A percentile compares a stretch with the other conserved stretches of the same genome.
Evolutionary conservation across 1,140 invertebrate species (phyloP).

Genomic region (Armadillidium nasatum): DNA sequence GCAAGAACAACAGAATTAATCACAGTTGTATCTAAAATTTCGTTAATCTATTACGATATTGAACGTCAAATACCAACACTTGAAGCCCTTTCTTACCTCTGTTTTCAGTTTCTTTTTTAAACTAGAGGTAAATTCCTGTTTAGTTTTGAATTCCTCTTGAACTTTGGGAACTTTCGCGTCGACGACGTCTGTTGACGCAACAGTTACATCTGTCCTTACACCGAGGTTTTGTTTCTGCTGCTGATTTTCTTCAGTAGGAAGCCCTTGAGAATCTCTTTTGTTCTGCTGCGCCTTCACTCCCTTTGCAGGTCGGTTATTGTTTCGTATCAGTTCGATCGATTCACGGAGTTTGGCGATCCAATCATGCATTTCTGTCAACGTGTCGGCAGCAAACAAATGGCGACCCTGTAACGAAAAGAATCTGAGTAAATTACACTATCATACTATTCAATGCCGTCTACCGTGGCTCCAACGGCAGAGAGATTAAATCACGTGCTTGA

Average conservation of each 20-base stretch:
- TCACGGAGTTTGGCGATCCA: background rate
- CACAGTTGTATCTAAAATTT: no score
- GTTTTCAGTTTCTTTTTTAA: background rate
- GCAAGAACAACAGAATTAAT: no score
- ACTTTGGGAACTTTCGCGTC: no score
- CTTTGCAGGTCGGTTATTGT: background rate
- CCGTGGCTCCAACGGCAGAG: no score
- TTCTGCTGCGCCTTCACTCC: background rate
- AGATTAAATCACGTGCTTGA: no score
- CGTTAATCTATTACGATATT: no score
- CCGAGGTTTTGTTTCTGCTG: background rate
- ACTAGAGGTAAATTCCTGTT: background rate
- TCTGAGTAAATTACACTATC: no score
- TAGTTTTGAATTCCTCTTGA: background rate
- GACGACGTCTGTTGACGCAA: no score
- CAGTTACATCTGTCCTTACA: background rate
- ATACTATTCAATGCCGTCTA: no score
- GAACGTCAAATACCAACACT: no score
- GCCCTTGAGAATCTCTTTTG: background rate
- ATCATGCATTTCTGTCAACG: background rate
- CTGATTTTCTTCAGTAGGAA: background rate
- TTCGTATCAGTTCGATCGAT: background rate
- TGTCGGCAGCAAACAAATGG: constrained; percentile 1
- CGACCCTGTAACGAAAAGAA: background rate
- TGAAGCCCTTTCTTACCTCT: background rate